Conservation (phyloP, 2,113 vertebrate species). For the Zapornia atra region DNA sequence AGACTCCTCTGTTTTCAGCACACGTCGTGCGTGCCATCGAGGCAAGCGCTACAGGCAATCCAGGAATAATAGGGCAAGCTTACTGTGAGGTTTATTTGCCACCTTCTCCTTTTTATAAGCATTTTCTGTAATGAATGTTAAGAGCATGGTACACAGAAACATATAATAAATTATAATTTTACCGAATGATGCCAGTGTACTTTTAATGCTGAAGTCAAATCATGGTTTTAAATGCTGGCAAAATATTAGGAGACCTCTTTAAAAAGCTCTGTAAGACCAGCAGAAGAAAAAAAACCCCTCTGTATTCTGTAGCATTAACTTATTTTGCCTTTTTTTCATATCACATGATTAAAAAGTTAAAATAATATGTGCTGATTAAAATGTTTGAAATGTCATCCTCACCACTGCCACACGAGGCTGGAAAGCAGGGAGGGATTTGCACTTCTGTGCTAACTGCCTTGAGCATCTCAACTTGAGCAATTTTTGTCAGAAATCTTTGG, state of each 20-base stretch:
- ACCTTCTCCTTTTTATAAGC: not conserved
- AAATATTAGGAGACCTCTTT: not conserved
- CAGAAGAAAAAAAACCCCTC: not conserved
- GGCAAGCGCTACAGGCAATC: not conserved
- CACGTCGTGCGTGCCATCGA: not conserved
- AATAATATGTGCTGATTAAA: not conserved
- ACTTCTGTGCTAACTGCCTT: not conserved
- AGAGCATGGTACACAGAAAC: not conserved
- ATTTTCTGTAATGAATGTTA: not conserved
- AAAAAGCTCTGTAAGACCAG: not conserved
- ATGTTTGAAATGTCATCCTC: not conserved
- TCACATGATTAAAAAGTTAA: not conserved
- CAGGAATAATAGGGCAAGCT: slow-evolving; percentile 5
- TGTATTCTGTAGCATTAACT: not conserved
- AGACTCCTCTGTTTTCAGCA: slow-evolving; percentile 9
- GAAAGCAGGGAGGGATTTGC: not conserved
- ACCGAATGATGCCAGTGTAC: not conserved
- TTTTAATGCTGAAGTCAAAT: not conserved
- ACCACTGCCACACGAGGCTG: not conserved
- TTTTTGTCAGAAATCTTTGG: not conserved
- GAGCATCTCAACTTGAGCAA: not conserved
- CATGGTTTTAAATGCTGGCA: not conserved
- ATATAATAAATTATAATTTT: not conserved
- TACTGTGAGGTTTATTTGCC: not conserved
- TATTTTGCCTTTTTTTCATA: not conserved